Percentiles rank a stretch among this genome's conserved stretches.
Evolutionary conservation across 2,888 invertebrate genomes (phyloP).

Genomic region (Isoperla grammatica): DNA sequence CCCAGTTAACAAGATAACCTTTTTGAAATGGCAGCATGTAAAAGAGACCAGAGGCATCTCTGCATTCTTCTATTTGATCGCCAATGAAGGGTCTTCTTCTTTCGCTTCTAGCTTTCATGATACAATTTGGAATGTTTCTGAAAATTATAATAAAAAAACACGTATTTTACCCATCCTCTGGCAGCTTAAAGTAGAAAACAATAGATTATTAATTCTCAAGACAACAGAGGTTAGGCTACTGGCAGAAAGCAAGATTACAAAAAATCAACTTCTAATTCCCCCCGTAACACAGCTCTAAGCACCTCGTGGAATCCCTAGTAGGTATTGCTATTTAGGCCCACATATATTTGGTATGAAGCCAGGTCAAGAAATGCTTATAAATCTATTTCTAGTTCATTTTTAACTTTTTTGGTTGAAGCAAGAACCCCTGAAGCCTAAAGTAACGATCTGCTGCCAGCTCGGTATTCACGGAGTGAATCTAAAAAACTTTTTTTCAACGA

Average conservation of each 20-base stretch:
- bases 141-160: constrained; percentile 34
- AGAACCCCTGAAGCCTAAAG: too few species aligned
- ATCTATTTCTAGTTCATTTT: too few species aligned
- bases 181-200: neutral
- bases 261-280: neutral
- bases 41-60: constrained; percentile 91
- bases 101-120: constrained; percentile 98
- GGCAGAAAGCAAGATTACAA: too few species aligned
- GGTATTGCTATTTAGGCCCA: too few species aligned
- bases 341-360: too few species aligned
- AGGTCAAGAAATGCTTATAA: too few species aligned
- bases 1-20: constrained; percentile 94
- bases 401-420: too few species aligned
- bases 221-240: constrained; percentile 19
- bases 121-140: constrained; percentile 83
- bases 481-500: too few species aligned
- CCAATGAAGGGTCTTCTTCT: constrained; percentile 88
- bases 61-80: constrained; percentile 91
- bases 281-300: neutral
- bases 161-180: neutral
- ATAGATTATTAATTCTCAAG: neutral
- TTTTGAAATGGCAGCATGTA: constrained; percentile 92
- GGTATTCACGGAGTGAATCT: too few species aligned
- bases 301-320: too few species aligned
- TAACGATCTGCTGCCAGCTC: too few species aligned